phyloP scores from a whole-genome alignment of 1,140 invertebrate species.

The Papilio glaucus region DNA sequence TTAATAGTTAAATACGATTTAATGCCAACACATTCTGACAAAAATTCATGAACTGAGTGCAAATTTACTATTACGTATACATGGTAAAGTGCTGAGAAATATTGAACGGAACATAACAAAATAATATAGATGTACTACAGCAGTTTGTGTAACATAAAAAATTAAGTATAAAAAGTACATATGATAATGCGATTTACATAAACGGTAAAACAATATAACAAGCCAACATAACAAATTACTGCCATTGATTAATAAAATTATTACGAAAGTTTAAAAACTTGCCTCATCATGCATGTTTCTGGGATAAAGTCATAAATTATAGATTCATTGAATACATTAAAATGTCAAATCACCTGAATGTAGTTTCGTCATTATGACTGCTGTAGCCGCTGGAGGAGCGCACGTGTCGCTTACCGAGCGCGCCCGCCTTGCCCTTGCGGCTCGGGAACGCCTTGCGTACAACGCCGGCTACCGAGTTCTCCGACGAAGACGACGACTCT shows the following conservation, averaged over 20 bases:
- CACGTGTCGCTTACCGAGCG: conserved; percentile 86
- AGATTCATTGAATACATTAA: not conserved
- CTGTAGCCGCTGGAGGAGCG: conserved; percentile 90
- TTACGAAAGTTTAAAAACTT: not conserved
- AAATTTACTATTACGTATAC: no score
- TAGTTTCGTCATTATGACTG: conserved; percentile 91
- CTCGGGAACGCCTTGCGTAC: conserved; percentile 87
- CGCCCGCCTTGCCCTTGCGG: conserved; percentile 85
- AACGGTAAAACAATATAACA: not conserved
- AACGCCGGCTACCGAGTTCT: conserved; percentile 87
- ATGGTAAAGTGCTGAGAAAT: no score
- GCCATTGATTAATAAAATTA: not conserved
- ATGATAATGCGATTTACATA: not conserved
- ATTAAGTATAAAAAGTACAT: not conserved
- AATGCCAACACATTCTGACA: not conserved
- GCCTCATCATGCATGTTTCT: conserved; percentile 16
- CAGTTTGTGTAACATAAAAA: not conserved
- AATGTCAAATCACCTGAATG: conserved; percentile 86
- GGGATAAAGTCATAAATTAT: conserved; percentile 16
- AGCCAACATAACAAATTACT: conserved; percentile 13
- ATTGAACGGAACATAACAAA: no score
- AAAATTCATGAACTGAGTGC: no score
- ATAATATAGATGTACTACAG: not conserved
- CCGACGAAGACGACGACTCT: conserved; percentile 89
- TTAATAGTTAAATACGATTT: not conserved